Base-by-base conservation (phyloP, 2,888 invertebrate genomes). In the Rotaria socialis region DNA sequence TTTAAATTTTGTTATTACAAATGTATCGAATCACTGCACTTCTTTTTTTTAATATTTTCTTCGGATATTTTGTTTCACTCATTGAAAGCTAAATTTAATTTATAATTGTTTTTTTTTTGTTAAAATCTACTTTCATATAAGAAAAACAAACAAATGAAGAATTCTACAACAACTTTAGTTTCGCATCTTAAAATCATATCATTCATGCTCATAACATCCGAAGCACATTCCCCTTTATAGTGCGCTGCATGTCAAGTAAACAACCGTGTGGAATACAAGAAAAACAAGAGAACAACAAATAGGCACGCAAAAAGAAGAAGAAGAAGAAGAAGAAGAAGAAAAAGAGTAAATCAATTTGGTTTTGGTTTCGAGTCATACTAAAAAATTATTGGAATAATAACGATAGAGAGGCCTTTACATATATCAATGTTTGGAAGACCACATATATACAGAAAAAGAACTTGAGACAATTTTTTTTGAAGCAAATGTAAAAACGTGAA, bases 261-360 rank as follows among this genome's bases (percentile, higher is more conserved):
- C 67, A 67, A 41, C 19, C 67, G 67, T 14, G 67, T 67, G 67
- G 35, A 35, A 56, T 24, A 56, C 56, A 56, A 24, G 22, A 67
- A 67, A 67, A 35, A 67, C 67, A 60, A 60, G 4, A 60, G 27
- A 60, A 60, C 58, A 67, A 67, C 67, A 35, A 67, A 67, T 67
- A 67, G 67, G 67, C 67, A 67, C 67, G 35, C 67, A 35, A 27
- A 35, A 67, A 35, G 27, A 67, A 50, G 14, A 35, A 14, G 14
- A 50, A 67, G 35, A 67, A 67, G 67, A 67, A 67, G 27, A 35
- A 67, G 67, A 67, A 67, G 35, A 67, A 67, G 67, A 67, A 67
- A 14, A 35, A 67, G 67, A 67, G 35, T 11, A 67, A 27, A 35
- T 67, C 16, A 41, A 35, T 67, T 67, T 27, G 35, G 2, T 35